Percentiles rank a stretch among this genome's conserved stretches.
phyloP scores from a whole-genome alignment of 2,113 vertebrate species.

The Saimiri boliviensis region DNA sequence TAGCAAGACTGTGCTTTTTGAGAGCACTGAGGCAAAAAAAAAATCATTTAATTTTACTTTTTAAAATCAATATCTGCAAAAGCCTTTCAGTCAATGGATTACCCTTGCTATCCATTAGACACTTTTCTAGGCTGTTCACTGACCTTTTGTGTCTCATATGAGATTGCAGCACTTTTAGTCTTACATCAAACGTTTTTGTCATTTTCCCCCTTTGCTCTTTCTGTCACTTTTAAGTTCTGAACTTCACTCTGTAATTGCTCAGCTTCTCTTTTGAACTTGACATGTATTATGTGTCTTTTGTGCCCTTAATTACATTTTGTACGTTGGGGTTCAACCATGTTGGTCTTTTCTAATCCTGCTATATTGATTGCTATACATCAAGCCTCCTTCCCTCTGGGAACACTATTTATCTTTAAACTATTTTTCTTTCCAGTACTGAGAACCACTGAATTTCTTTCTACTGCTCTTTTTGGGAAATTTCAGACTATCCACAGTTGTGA shows the following conservation, averaged over 20 bases:
- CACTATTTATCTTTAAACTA: slow-evolving; percentile 31
- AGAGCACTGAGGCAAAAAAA: slow-evolving; percentile 57
- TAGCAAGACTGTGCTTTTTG: not conserved
- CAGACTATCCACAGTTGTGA: not conserved
- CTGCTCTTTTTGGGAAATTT: slow-evolving; percentile 19
- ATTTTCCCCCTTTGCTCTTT: slow-evolving; percentile 37
- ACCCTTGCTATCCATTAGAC: slow-evolving; percentile 57
- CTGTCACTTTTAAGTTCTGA: slow-evolving; percentile 59
- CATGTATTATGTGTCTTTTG: slow-evolving; percentile 36
- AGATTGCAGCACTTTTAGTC: slow-evolving; percentile 16
- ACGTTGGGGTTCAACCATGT: slow-evolving; percentile 3
- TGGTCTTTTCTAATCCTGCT: slow-evolving; percentile 34
- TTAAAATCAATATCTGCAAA: slow-evolving; percentile 19
- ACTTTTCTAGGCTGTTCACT: slow-evolving; percentile 22
- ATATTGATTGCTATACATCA: not conserved
- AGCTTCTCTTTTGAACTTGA: slow-evolving; percentile 35
- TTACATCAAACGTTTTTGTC: slow-evolving; percentile 44
- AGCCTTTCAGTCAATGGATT: not conserved
- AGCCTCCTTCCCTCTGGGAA: not conserved
- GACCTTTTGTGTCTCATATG: slow-evolving; percentile 28
- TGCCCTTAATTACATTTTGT: slow-evolving; percentile 53
- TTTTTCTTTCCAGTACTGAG: not conserved
- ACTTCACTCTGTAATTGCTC: slow-evolving; percentile 22
- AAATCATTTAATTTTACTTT: slow-evolving; percentile 42
- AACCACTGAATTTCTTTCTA: slow-evolving; percentile 3